Evolutionary conservation across 2,888 invertebrate species (phyloP).

Genomic region (Diaphora mendica): DNA sequence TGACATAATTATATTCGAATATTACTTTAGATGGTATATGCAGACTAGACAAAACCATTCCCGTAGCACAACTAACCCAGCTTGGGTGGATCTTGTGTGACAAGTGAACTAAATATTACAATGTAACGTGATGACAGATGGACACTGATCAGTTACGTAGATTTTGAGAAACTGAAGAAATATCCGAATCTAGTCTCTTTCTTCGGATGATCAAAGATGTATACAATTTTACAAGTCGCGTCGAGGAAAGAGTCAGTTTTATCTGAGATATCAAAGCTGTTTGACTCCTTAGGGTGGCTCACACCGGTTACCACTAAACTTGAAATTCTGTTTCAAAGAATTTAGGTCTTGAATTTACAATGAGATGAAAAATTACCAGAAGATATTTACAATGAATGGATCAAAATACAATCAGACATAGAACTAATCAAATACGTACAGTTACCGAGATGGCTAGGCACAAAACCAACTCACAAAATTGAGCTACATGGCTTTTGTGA

Average conservation of each 20-base stretch:
- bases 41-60: too few relatives aligned
- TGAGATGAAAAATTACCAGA: not conserved
- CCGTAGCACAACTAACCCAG: too few relatives aligned
- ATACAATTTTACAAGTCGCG: too few relatives aligned
- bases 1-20: too few relatives aligned
- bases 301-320: conserved; percentile 1
- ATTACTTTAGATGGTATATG: too few relatives aligned
- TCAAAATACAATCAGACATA: not conserved
- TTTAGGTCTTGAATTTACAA: not conserved
- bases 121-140: too few relatives aligned
- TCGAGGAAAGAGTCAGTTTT: not conserved
- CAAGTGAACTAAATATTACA: too few relatives aligned
- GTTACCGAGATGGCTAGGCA: conserved; percentile 2
- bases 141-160: too few relatives aligned
- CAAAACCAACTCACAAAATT: conserved; percentile 1
- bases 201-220: too few relatives aligned
- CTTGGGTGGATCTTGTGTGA: too few relatives aligned
- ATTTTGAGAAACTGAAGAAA: too few relatives aligned
- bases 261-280: conserved; percentile 18
- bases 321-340: not conserved
- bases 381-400: not conserved
- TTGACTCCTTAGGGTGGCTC: conserved; percentile 18
- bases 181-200: too few relatives aligned
- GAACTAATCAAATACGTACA: not conserved
- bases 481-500: conserved; percentile 17